Percentiles rank a stretch among this genome's conserved stretches.
Conservation (phyloP, 2,113 vertebrate species). For the Poeciliopsis retropinna region DNA sequence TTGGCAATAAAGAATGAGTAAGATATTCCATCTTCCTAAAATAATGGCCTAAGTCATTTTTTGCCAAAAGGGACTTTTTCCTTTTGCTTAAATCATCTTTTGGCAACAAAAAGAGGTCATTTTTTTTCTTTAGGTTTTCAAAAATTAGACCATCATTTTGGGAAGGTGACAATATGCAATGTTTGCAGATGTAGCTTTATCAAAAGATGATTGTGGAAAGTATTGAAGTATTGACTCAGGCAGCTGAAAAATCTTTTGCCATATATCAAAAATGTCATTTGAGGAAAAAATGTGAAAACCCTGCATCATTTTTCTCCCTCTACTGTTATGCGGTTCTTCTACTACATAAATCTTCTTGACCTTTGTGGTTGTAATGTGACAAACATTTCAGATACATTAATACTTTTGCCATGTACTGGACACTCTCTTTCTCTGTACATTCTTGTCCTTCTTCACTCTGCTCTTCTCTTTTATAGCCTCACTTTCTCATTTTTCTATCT, state of each 20-base stretch:
- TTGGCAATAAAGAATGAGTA: not conserved
- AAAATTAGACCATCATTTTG: too few relatives aligned
- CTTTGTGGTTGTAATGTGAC: not conserved
- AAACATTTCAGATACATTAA: not conserved
- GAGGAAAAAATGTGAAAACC: not conserved
- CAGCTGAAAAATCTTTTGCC: not conserved
- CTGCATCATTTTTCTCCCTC: not conserved
- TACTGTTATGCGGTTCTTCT: not conserved
- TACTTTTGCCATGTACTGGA: not conserved
- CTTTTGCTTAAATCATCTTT: too few relatives aligned
- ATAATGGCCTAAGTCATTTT: too few relatives aligned
- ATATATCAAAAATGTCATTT: not conserved
- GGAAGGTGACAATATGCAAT: not conserved
- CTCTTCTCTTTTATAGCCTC: conserved; percentile 1
- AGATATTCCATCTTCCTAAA: too few relatives aligned
- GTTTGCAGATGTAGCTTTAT: not conserved
- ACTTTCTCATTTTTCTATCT: conserved; percentile 29
- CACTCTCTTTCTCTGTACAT: conserved; percentile 43
- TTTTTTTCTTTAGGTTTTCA: too few relatives aligned
- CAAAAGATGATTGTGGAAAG: not conserved
- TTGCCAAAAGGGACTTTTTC: too few relatives aligned
- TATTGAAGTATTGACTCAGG: not conserved
- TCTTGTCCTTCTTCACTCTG: conserved; percentile 20
- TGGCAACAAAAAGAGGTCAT: too few relatives aligned
- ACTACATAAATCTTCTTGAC: not conserved